Percentiles rank a stretch among this genome's conserved stretches.
Conservation (phyloP, 2,797 vertebrate species). For the Lacerta viridis region DNA sequence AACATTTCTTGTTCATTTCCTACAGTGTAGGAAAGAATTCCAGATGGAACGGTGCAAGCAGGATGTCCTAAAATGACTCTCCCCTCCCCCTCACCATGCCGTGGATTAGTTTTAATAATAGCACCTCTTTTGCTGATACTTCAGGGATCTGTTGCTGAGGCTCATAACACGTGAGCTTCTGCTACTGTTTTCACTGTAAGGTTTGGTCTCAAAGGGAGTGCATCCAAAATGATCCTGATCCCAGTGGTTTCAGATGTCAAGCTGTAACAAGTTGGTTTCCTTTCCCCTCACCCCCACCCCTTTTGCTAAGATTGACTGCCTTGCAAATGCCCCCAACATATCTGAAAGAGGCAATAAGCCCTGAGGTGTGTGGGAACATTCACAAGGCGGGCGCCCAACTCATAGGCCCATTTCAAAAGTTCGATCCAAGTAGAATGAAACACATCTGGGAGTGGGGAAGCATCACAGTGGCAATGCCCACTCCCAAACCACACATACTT, state of each 20-base stretch:
- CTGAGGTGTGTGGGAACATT: not conserved
- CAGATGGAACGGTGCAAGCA: constrained; percentile 30
- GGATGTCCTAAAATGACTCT: constrained; percentile 18
- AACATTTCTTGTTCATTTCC: constrained; percentile 35
- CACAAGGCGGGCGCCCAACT: not conserved
- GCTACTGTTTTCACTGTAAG: not conserved
- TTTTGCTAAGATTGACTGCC: not conserved
- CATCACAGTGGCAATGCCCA: not conserved
- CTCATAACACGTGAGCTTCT: not conserved
- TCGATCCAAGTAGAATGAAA: not conserved
- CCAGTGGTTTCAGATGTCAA: not conserved
- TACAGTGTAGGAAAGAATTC: constrained; percentile 33
- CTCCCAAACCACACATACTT: not conserved
- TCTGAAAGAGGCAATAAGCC: not conserved
- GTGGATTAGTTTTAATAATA: constrained; percentile 4
- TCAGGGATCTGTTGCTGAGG: not conserved
- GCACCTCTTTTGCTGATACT: constrained; percentile 8
- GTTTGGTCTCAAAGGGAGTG: not conserved
- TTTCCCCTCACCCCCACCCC: not conserved
- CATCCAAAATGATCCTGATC: not conserved
- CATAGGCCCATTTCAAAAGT: not conserved
- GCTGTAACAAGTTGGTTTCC: not conserved
- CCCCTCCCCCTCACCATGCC: constrained; percentile 18
- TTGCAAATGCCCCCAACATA: not conserved
- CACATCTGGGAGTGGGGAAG: not conserved